Base-by-base conservation (phyloP, 1,140 invertebrate species). In the Eubasilissa regina region DNA sequence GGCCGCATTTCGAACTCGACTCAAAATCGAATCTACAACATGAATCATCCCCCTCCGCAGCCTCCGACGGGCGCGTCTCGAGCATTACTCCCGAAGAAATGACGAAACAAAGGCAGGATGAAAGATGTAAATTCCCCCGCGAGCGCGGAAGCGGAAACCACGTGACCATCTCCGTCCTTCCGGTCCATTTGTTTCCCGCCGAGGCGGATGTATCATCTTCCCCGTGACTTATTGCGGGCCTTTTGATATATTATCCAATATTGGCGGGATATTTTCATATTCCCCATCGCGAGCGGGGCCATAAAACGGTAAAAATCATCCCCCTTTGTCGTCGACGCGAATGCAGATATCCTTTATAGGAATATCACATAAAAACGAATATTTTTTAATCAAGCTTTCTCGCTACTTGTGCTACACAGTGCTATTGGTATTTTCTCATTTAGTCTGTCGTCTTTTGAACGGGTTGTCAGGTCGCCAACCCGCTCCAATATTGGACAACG, bases 161-260 rank as follows among this genome's bases (percentile, higher is more conserved):
- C 64, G 64, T 68, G 64, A 68, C 64, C 64, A 68, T 45, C 64
- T n/a, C 64, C 64, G 35, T n/a, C n/a, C 64, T 68, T 68, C 64
- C 64, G 64, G 43, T 68, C 44, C 64, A 68, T 68, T 68, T 68
- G 64, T 68, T 68, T 35, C 44, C 64, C 64, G 64, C 64, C 64
- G 45, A 45, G 45, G 45, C 64, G 64, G 64, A 68, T 68, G 64
- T 68, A 68, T 68, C 64, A 68, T 68, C 64, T 68, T 68, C 64
- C 60, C 44, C 64, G 60, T 68, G 64, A 68, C 64, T 68, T 68
- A 68, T 68, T 68, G 64, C 64, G 64, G 64, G 44, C 35, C 17
- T 68, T 68, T 68, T 68, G 64, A 68, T 45, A 68, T 68, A 68
- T 68, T 68, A 68, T n/a, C 64, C 64, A 47, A 68, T 68, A 68